phyloP scores from a whole-genome alignment of 2,888 invertebrate species.

The Mesorhabditis spiculigera region DNA sequence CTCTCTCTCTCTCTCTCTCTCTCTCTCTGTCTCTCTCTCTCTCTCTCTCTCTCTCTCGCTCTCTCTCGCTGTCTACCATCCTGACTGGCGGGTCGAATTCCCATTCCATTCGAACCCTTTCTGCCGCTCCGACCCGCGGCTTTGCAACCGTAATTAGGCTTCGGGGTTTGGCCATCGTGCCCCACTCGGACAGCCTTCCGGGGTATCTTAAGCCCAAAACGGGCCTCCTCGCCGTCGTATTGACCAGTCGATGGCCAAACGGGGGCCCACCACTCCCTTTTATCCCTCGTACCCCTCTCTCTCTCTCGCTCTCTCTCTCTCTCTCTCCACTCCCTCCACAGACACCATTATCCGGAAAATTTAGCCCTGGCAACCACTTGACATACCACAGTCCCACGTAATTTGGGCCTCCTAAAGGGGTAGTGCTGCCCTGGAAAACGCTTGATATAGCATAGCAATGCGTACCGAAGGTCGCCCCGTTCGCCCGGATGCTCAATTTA shows the following conservation, averaged over 20 bases:
- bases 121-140: slow-evolving; percentile 17
- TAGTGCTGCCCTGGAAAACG: too few species aligned
- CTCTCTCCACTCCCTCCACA: not conserved
- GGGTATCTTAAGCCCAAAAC: too few species aligned
- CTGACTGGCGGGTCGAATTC: not conserved
- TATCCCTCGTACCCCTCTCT: slow-evolving; percentile 9
- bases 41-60: not conserved
- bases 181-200: too few species aligned
- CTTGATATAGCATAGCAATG: too few species aligned
- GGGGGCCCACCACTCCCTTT: slow-evolving; percentile 11
- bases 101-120: slow-evolving; percentile 17
- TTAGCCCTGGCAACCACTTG: too few species aligned
- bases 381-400: too few species aligned
- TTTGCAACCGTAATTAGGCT: not conserved
- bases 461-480: too few species aligned
- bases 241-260: not conserved
- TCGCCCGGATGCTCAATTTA: too few species aligned
- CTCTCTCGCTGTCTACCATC: not conserved
- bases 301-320: slow-evolving; percentile 10
- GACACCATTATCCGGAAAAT: too few species aligned
- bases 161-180: too few species aligned
- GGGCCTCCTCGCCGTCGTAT: too few species aligned
- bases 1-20: slow-evolving; percentile 7
- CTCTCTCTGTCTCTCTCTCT: not conserved
- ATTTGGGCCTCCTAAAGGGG: too few species aligned